phyloP scores from a whole-genome alignment of 92 coral and sea anemone genomes.

The Palythoa caribaeorum region DNA sequence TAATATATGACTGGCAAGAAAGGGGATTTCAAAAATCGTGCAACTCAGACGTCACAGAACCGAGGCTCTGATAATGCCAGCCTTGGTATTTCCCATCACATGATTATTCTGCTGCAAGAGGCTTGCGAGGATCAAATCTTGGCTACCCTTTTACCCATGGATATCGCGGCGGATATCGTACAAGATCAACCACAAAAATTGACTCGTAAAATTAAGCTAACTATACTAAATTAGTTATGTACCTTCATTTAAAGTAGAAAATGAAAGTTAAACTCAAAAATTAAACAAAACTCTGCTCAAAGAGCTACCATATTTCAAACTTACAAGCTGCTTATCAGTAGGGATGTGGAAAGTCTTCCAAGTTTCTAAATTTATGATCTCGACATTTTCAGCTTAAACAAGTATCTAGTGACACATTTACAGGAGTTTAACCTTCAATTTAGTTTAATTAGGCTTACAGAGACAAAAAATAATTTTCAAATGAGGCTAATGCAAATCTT shows the following conservation, averaged over 20 bases:
- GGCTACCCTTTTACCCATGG: conserved; percentile 11
- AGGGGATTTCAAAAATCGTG: conserved; percentile 53
- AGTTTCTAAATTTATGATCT: no score
- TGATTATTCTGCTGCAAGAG: neutral
- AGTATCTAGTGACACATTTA: no score
- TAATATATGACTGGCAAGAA: conserved; percentile 48
- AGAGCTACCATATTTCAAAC: neutral
- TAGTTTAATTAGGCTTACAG: neutral
- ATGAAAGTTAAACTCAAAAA: neutral
- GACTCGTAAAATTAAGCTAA: neutral
- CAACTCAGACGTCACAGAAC: conserved; percentile 47
- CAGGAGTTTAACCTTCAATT: neutral
- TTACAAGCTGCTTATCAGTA: neutral
- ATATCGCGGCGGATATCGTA: neutral
- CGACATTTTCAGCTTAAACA: no score
- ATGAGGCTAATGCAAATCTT: neutral
- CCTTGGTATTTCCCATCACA: conserved; percentile 3
- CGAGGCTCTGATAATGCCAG: conserved; percentile 53
- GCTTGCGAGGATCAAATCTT: conserved; percentile 7
- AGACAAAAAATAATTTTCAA: neutral
- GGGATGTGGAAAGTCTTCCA: no score
- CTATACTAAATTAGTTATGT: neutral
- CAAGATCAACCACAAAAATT: neutral
- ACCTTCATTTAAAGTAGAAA: neutral
- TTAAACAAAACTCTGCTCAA: conserved; percentile 8